These are phyloP conservation scores for Homarus americanus DNA, from an alignment of 1,140 invertebrate species.

Conservation along the genomic window DNA sequence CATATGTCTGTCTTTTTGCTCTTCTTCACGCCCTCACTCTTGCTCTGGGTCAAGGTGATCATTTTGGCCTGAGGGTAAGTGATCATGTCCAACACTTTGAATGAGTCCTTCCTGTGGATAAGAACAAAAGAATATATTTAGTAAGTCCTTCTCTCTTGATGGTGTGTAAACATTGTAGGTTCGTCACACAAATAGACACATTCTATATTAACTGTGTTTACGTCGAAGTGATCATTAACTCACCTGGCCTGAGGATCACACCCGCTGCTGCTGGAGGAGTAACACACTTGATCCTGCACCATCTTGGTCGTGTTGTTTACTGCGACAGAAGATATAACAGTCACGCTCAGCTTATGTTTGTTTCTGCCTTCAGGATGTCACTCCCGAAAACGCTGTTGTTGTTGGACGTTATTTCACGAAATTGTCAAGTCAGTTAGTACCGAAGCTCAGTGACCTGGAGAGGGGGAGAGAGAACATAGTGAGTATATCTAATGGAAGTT, in stretches of 20 bases:
- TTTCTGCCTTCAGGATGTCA: not conserved
- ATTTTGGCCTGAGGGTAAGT: not conserved
- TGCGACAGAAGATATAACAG: not conserved
- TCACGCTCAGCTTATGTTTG: no score
- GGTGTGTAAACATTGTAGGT: not conserved
- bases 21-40: not conserved
- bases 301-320: not conserved
- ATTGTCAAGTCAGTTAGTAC: no score
- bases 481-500: no score
- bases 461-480: no score
- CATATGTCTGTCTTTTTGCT: not conserved
- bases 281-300: constrained; percentile 16
- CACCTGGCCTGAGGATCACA: constrained; percentile 34
- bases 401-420: no score
- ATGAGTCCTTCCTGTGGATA: not conserved
- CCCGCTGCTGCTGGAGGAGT: constrained; percentile 7
- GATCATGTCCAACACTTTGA: constrained; percentile 37
- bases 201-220: no score
- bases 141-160: not conserved
- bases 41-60: not conserved
- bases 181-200: no score
- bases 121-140: not conserved
- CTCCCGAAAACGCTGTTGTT: not conserved
- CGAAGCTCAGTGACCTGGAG: no score
- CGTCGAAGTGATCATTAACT: not conserved